A percentile compares a stretch with the other conserved stretches of the same genome.
Conservation (phyloP, 2,888 invertebrate species). For the Rosalia funebris region DNA sequence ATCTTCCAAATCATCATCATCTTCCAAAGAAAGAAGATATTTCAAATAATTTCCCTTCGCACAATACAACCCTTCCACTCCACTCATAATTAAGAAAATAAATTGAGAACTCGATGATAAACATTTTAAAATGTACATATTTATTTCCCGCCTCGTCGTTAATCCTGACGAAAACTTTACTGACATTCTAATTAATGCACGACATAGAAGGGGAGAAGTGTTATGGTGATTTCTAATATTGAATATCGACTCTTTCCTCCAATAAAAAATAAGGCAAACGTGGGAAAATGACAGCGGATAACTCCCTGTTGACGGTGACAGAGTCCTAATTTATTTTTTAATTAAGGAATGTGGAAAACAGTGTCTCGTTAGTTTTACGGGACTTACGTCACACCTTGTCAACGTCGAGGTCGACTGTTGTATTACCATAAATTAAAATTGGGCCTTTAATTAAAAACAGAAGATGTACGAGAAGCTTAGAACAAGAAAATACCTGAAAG, state of each 20-base stretch:
- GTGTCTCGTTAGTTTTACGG: background rate
- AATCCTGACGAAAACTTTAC: conserved; percentile 18
- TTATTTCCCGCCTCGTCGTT: conserved; percentile 5
- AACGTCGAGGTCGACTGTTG: background rate
- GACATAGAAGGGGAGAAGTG: background rate
- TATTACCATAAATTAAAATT: background rate
- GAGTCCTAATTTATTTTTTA: conserved; percentile 7
- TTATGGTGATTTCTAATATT: conserved; percentile 14
- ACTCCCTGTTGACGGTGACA: background rate
- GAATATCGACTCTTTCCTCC: conserved; percentile 7
- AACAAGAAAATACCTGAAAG: too few relatives aligned
- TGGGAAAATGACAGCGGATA: background rate
- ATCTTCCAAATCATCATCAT: too few relatives aligned
- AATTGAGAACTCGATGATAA: background rate
- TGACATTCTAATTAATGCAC: conserved; percentile 12
- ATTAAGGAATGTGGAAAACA: background rate
- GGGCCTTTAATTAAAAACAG: background rate
- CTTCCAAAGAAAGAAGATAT: too few relatives aligned
- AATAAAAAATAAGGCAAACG: conserved; percentile 7
- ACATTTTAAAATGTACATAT: conserved; percentile 3
- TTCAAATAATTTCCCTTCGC: too few relatives aligned
- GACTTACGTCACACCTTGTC: background rate
- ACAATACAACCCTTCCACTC: too few relatives aligned
- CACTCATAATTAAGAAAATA: too few relatives aligned
- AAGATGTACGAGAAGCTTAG: too few relatives aligned